A percentile compares a stretch with the other conserved stretches of the same genome.
phyloP scores from a whole-genome alignment of 2,797 vertebrate species.

The Lutjanus campechanus region DNA sequence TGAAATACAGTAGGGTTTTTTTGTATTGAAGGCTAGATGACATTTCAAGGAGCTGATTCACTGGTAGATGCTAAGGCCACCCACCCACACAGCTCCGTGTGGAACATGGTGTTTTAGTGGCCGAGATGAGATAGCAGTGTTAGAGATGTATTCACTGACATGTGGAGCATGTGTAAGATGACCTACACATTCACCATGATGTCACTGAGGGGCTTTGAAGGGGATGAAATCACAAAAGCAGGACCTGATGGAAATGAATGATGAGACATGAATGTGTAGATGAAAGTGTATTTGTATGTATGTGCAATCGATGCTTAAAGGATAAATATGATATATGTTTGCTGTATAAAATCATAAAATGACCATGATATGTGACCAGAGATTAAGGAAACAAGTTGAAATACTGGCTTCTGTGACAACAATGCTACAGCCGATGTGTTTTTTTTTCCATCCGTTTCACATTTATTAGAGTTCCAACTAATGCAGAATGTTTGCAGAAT shows the following conservation, averaged over 20 bases:
- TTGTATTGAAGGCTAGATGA: conserved; percentile 74
- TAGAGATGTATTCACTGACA: conserved; percentile 71
- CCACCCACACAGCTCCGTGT: conserved; percentile 70
- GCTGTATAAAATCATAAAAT: too few species aligned
- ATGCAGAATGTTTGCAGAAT: too few species aligned
- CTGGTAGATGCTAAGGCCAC: conserved; percentile 76
- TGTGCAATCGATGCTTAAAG: conserved; percentile 3
- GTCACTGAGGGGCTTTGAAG: conserved; percentile 55
- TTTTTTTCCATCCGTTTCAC: too few species aligned
- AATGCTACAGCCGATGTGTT: too few species aligned
- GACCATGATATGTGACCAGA: too few species aligned
- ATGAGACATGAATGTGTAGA: conserved; percentile 17
- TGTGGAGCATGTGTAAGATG: conserved; percentile 75
- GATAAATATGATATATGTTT: too few species aligned
- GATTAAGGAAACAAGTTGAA: too few species aligned
- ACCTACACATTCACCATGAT: conserved; percentile 74
- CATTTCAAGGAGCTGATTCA: conserved; percentile 83
- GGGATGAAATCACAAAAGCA: conserved; percentile 43
- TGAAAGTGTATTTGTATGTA: conserved; percentile 3
- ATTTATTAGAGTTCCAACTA: too few species aligned
- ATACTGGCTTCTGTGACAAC: too few species aligned
- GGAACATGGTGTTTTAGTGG: conserved; percentile 75
- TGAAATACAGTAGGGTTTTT: conserved; percentile 76
- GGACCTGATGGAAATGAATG: conserved; percentile 43
- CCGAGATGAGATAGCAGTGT: conserved; percentile 74